A percentile compares a stretch with the other conserved stretches of the same genome.
Conservation (phyloP, 2,888 invertebrate species). For the Drosophila eohydei region DNA sequence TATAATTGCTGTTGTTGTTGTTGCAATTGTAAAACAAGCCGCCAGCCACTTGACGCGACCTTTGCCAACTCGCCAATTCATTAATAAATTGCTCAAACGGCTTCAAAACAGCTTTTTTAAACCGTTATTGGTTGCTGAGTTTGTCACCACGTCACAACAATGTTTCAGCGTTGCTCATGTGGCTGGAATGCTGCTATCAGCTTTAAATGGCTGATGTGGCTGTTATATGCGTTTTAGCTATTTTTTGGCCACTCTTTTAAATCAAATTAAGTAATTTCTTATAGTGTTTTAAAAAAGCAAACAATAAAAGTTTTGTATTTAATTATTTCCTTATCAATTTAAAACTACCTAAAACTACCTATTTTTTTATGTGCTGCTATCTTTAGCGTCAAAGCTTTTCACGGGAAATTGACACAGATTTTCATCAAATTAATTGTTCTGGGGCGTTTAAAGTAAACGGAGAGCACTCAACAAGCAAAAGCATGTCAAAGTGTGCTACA, state of each 20-base stretch:
- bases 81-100: conserved; percentile 45
- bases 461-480: conserved; percentile 68
- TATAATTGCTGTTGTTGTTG: conserved; percentile 37
- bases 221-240: not conserved
- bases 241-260: not conserved
- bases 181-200: not conserved
- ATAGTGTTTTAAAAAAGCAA: not conserved
- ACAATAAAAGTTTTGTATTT: not conserved
- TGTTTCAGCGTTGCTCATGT: conserved; percentile 3
- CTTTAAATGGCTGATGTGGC: not conserved
- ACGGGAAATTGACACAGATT: conserved; percentile 70
- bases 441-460: conserved; percentile 47
- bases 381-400: conserved; percentile 36
- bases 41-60: conserved; percentile 33
- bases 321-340: not conserved
- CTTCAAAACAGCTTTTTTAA: conserved; percentile 17
- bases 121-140: conserved; percentile 30
- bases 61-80: conserved; percentile 49
- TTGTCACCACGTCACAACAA: conserved; percentile 27
- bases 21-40: conserved; percentile 13
- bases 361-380: conserved; percentile 9
- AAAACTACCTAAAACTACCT: not conserved
- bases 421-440: conserved; percentile 75
- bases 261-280: not conserved
- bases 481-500: conserved; percentile 69